A percentile compares a stretch with the other conserved stretches of the same genome.
phyloP scores from a whole-genome alignment of 2,113 vertebrate genomes.

The Nothobranchius furzeri region DNA sequence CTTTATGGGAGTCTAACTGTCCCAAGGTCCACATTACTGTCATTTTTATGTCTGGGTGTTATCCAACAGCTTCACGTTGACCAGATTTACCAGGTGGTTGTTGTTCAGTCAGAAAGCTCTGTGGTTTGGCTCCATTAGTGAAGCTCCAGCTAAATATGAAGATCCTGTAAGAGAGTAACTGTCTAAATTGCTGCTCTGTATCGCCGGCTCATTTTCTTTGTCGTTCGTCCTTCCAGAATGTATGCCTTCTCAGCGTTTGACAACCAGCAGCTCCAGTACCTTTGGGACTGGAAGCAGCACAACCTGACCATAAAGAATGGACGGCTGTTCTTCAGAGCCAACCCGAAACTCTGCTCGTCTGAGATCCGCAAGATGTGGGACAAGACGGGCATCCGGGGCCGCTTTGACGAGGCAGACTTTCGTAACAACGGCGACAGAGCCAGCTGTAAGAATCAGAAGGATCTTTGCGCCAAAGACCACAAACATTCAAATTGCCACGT shows the following conservation, averaged over 20 bases:
- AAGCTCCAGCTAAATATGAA: background rate
- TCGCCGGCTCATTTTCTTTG: background rate
- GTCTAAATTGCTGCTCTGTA: too few species aligned
- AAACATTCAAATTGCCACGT: conserved; percentile 31
- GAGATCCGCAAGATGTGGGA: conserved; percentile 97
- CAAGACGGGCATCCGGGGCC: conserved; percentile 86
- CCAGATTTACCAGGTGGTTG: conserved; percentile 17
- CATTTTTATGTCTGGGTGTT: conserved; percentile 67
- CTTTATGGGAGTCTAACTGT: conserved; percentile 61
- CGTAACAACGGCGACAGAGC: conserved; percentile 93
- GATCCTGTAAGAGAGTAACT: too few species aligned
- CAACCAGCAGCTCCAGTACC: conserved; percentile 95
- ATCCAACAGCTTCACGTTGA: conserved; percentile 21
- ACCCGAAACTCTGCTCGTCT: conserved; percentile 92
- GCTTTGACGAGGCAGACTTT: conserved; percentile 87
- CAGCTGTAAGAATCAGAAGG: conserved; percentile 85
- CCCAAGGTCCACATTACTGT: conserved; percentile 61
- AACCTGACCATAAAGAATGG: conserved; percentile 92
- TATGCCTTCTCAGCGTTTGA: conserved; percentile 93
- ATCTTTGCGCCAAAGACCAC: conserved; percentile 19
- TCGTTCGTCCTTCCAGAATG: conserved; percentile 75
- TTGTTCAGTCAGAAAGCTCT: conserved; percentile 5
- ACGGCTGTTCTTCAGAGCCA: conserved; percentile 91
- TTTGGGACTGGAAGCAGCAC: conserved; percentile 98
- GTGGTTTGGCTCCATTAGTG: background rate